Evolutionary conservation across 2,888 invertebrate genomes (phyloP).

Genomic region (Stictocephala bisonia): DNA sequence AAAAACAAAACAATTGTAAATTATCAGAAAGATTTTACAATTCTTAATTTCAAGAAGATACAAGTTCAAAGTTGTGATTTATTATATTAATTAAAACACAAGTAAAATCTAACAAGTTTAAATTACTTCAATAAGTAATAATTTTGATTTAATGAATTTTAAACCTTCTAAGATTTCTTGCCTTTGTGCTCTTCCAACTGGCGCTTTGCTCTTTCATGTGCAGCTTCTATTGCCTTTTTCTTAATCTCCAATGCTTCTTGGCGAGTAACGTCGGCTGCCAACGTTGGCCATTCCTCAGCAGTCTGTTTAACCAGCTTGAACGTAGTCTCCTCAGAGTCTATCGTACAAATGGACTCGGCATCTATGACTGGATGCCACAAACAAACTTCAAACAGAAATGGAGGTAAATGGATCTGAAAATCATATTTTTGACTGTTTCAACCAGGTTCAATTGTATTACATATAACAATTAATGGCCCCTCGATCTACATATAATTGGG

Average conservation of each 20-base stretch:
- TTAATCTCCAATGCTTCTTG: conserved; percentile 70
- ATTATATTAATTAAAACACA: too few species aligned
- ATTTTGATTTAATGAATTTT: too few species aligned
- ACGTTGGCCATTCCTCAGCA: conserved; percentile 68
- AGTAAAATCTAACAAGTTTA: too few species aligned
- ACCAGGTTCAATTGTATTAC: not conserved
- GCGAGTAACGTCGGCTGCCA: conserved; percentile 71
- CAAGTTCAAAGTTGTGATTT: too few species aligned
- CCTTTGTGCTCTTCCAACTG: conserved; percentile 67
- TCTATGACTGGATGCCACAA: conserved; percentile 71
- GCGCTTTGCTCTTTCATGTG: conserved; percentile 69
- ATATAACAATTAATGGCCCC: too few species aligned
- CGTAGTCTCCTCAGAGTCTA: conserved; percentile 72
- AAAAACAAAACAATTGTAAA: too few species aligned
- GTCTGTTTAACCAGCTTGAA: conserved; percentile 75
- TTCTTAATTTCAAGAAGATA: too few species aligned
- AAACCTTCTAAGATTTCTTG: conserved; percentile 51
- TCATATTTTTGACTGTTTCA: not conserved
- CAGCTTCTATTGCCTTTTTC: conserved; percentile 69
- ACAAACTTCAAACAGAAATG: conserved; percentile 81
- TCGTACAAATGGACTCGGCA: conserved; percentile 72
- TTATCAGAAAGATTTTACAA: too few species aligned
- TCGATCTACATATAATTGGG: too few species aligned
- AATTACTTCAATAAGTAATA: too few species aligned
- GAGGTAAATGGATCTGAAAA: conserved; percentile 73